A percentile compares a stretch with the other conserved stretches of the same genome.
These are phyloP conservation scores for Drosophila oshimai DNA, from an alignment of 1,140 invertebrate genomes.

Conservation along the genomic window DNA sequence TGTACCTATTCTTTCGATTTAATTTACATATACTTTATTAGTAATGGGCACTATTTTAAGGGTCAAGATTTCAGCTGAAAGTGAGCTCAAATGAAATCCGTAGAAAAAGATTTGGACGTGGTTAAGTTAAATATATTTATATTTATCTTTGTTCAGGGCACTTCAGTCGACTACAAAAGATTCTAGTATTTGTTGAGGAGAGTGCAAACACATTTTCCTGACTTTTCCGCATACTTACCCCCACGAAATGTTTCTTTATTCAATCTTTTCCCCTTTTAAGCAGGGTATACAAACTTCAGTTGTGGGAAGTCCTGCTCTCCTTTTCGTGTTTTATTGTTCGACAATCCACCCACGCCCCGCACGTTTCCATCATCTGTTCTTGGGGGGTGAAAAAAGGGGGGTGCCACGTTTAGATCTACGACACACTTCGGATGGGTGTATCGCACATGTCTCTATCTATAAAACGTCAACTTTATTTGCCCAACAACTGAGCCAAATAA, in stretches of 20 bases:
- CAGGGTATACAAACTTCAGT: conserved; percentile 52
- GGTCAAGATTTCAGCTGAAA: neutral
- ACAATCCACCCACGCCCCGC: conserved; percentile 26
- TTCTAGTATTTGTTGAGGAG: conserved; percentile 19
- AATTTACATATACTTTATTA: too few species aligned
- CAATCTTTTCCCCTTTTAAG: conserved; percentile 22
- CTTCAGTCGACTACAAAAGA: conserved; percentile 30
- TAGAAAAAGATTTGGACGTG: neutral
- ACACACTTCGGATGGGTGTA: conserved; percentile 29
- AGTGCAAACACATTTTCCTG: conserved; percentile 15
- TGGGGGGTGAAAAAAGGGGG: neutral
- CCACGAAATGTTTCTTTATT: conserved; percentile 1
- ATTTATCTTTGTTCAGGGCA: neutral
- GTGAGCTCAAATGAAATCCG: neutral
- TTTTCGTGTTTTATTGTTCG: conserved; percentile 68
- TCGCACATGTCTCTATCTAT: conserved; percentile 77
- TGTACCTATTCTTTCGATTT: too few species aligned
- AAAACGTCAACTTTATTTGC: conserved; percentile 78
- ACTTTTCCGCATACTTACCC: conserved; percentile 27
- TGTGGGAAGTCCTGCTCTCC: conserved; percentile 26
- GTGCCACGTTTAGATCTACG: conserved; percentile 50
- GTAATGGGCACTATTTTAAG: neutral
- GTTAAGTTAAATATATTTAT: neutral
- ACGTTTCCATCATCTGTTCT: conserved; percentile 41
- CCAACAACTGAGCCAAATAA: conserved; percentile 60